Percentiles rank a stretch among this genome's conserved stretches.
Evolutionary conservation across 1,140 invertebrate genomes (phyloP).

Genomic region (Zophobas atratus): DNA sequence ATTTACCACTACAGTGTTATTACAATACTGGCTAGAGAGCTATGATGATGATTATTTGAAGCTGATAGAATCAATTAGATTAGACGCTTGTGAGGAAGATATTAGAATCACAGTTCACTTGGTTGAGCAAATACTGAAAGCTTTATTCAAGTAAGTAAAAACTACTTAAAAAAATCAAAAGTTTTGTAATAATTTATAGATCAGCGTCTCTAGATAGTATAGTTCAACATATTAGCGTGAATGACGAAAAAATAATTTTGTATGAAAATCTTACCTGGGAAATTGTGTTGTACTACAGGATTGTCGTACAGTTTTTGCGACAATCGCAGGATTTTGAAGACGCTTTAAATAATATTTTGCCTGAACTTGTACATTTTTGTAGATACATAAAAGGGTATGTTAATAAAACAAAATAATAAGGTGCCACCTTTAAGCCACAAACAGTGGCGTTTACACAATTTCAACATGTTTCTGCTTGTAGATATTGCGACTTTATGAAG

Average conservation of each 20-base stretch:
- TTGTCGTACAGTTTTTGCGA: constrained; percentile 34
- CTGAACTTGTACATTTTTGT: constrained; percentile 38
- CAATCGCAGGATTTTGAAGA: constrained; percentile 22
- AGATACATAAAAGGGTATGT: constrained; percentile 44
- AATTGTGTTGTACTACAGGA: constrained; percentile 29
- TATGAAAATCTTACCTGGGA: constrained; percentile 47
- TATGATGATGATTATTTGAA: constrained; percentile 31
- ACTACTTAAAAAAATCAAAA: not conserved
- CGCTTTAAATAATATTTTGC: constrained; percentile 22
- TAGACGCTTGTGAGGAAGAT: constrained; percentile 45
- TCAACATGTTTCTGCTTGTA: constrained; percentile 25
- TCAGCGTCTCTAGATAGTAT: constrained; percentile 4
- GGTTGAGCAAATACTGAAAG: constrained; percentile 10
- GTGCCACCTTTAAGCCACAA: not conserved
- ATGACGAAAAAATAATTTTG: constrained; percentile 43
- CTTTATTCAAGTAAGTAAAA: constrained; percentile 39
- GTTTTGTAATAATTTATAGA: constrained; percentile 12
- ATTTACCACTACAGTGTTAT: not conserved
- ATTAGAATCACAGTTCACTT: constrained; percentile 25
- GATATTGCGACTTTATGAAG: constrained; percentile 6
- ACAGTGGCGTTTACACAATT: not conserved
- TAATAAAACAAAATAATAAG: not conserved
- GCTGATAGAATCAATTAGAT: constrained; percentile 38
- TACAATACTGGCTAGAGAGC: constrained; percentile 26
- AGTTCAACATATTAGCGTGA: not conserved